phyloP scores from a whole-genome alignment of 2,797 vertebrate genomes.

The Galaxias olidus region DNA sequence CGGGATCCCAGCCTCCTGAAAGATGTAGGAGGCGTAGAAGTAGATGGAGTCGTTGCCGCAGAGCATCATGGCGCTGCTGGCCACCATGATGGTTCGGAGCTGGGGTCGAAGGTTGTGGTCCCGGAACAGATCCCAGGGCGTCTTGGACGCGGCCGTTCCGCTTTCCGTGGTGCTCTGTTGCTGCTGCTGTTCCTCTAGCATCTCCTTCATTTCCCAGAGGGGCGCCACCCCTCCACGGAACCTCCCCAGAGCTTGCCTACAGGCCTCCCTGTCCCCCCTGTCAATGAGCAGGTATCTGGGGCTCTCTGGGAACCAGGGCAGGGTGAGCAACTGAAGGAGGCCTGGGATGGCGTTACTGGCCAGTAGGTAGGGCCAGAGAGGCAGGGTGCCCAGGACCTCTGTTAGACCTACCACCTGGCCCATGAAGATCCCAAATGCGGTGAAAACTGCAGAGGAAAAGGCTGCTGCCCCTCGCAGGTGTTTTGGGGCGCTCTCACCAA shows the following conservation, averaged over 20 bases:
- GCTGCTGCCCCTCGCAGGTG: slow-evolving; percentile 83
- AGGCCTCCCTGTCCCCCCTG: slow-evolving; percentile 78
- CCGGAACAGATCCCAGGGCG: slow-evolving; percentile 75
- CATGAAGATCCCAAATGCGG: slow-evolving; percentile 83
- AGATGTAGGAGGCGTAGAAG: slow-evolving; percentile 86
- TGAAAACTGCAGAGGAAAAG: slow-evolving; percentile 85
- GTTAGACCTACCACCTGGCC: slow-evolving; percentile 87
- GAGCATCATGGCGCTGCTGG: slow-evolving; percentile 89
- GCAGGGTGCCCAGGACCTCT: slow-evolving; percentile 80
- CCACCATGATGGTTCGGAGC: slow-evolving; percentile 74
- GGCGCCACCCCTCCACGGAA: slow-evolving; percentile 74
- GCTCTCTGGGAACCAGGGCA: slow-evolving; percentile 90
- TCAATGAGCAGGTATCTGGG: slow-evolving; percentile 90
- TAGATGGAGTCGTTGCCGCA: slow-evolving; percentile 88
- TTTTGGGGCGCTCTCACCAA: slow-evolving; percentile 87
- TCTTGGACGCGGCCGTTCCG: slow-evolving; percentile 40
- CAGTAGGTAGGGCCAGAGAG: slow-evolving; percentile 83
- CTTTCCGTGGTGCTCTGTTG: slow-evolving; percentile 45
- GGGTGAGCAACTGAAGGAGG: slow-evolving; percentile 79
- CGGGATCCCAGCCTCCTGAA: slow-evolving; percentile 80
- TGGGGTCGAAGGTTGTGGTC: slow-evolving; percentile 71
- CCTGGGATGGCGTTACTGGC: slow-evolving; percentile 83
- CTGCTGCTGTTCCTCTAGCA: slow-evolving; percentile 75
- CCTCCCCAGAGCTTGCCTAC: slow-evolving; percentile 73
- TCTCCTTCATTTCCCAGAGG: slow-evolving; percentile 81